Percentiles rank a stretch among this genome's conserved stretches.
Evolutionary conservation across 2,888 invertebrate genomes (phyloP).

Genomic region (Mesorhabditis spiculigera): DNA sequence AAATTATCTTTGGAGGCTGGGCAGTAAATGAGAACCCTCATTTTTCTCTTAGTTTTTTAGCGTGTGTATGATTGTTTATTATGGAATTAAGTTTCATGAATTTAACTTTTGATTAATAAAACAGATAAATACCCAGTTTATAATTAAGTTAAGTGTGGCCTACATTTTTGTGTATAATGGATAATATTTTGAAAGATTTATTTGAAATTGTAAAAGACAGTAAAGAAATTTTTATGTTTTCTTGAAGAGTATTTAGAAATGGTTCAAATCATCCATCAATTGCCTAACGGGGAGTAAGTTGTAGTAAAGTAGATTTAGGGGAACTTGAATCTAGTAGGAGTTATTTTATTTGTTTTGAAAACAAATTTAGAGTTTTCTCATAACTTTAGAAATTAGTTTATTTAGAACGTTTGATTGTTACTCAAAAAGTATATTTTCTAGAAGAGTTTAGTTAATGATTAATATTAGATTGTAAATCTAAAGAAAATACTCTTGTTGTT

Average conservation of each 20-base stretch:
- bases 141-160: slow-evolving; percentile 37
- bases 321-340: slow-evolving; percentile 44
- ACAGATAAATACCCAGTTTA: slow-evolving; percentile 48
- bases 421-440: slow-evolving; percentile 38
- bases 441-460: slow-evolving; percentile 37
- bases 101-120: slow-evolving; percentile 41
- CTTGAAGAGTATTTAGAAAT: slow-evolving; percentile 45
- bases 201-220: slow-evolving; percentile 47
- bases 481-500: slow-evolving; percentile 33
- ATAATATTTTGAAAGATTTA: slow-evolving; percentile 24
- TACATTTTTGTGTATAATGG: slow-evolving; percentile 41
- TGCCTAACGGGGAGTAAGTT: slow-evolving; percentile 50
- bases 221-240: slow-evolving; percentile 40
- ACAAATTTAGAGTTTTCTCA: slow-evolving; percentile 33
- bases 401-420: slow-evolving; percentile 42
- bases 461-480: slow-evolving; percentile 47
- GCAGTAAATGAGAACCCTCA: slow-evolving; percentile 46
- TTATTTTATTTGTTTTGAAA: slow-evolving; percentile 44
- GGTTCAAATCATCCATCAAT: slow-evolving; percentile 53
- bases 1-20: slow-evolving; percentile 49
- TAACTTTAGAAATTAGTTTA: slow-evolving; percentile 43
- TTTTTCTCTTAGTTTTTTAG: slow-evolving; percentile 42
- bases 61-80: slow-evolving; percentile 48
- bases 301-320: slow-evolving; percentile 52
- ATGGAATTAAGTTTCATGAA: slow-evolving; percentile 45